A percentile compares a stretch with the other conserved stretches of the same genome.
Evolutionary conservation across 2,113 vertebrate species (phyloP).

Genomic region (Ardeotis arabs): DNA sequence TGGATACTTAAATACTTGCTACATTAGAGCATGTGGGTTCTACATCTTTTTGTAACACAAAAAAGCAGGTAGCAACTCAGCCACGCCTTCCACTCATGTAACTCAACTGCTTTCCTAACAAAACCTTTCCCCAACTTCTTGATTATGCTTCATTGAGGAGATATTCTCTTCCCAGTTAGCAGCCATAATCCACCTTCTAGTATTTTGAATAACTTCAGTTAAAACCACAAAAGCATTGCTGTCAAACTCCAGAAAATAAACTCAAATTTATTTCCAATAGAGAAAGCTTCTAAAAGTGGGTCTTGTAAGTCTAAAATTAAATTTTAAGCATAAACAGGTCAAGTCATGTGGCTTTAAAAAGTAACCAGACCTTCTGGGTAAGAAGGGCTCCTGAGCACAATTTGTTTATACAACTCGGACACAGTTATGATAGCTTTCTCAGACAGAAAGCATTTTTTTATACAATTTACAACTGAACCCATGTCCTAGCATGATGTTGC

Average conservation of each 20-base stretch:
- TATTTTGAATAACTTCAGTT: not conserved
- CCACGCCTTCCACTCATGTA: not conserved
- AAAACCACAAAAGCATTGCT: not conserved
- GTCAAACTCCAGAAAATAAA: not conserved
- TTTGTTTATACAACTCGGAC: not conserved
- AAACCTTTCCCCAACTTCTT: not conserved
- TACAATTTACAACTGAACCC: not conserved
- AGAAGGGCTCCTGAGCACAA: not conserved
- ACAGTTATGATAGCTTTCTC: not conserved
- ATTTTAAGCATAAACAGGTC: not conserved
- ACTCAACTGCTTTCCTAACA: not conserved
- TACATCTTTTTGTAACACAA: not conserved
- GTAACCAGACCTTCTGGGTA: not conserved
- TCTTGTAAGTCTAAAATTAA: not conserved
- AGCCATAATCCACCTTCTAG: not conserved
- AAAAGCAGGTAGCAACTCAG: not conserved
- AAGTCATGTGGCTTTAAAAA: not conserved
- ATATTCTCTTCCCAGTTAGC: not conserved
- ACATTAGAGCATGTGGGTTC: not conserved
- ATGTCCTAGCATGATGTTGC: not conserved
- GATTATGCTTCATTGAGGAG: not conserved
- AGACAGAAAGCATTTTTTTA: not conserved
- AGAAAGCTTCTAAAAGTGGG: not conserved
- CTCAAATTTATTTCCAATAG: not conserved
- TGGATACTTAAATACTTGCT: not conserved